Evolutionary conservation across 2,888 invertebrate genomes (phyloP).

Genomic region (Erannis defoliaria): DNA sequence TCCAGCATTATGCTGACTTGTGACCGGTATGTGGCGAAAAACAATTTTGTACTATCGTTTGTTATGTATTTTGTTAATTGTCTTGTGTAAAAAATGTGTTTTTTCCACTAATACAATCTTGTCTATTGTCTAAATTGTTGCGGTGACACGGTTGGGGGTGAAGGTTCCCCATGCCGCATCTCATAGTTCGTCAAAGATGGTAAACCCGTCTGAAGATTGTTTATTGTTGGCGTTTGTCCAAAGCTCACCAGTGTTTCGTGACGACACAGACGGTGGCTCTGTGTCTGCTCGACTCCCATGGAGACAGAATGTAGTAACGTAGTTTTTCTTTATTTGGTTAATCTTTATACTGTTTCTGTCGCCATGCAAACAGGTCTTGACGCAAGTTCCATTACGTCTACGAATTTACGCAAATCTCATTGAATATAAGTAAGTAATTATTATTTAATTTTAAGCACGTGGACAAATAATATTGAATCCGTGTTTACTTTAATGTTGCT

Average conservation of each 20-base stretch:
- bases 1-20: no score
- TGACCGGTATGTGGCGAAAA: no score
- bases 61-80: no score
- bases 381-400: constrained; percentile 1
- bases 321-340: neutral
- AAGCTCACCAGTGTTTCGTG: neutral
- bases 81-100: no score
- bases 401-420: constrained; percentile 12
- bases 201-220: neutral
- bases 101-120: no score
- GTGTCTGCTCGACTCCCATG: neutral
- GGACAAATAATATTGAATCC: neutral
- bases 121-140: no score
- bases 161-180: neutral
- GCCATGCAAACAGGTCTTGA: neutral
- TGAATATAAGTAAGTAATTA: constrained; percentile 2
- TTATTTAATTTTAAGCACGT: constrained; percentile 7
- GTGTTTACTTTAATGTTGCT: neutral
- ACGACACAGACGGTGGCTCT: neutral
- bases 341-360: constrained; percentile 6
- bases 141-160: no score
- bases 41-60: no score
- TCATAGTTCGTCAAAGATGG: neutral
- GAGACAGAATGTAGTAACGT: neutral
- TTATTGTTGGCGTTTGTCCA: neutral